A percentile compares a stretch with the other conserved stretches of the same genome.
phyloP scores from a whole-genome alignment of 1,140 invertebrate species.

The Drosophila mayri region DNA sequence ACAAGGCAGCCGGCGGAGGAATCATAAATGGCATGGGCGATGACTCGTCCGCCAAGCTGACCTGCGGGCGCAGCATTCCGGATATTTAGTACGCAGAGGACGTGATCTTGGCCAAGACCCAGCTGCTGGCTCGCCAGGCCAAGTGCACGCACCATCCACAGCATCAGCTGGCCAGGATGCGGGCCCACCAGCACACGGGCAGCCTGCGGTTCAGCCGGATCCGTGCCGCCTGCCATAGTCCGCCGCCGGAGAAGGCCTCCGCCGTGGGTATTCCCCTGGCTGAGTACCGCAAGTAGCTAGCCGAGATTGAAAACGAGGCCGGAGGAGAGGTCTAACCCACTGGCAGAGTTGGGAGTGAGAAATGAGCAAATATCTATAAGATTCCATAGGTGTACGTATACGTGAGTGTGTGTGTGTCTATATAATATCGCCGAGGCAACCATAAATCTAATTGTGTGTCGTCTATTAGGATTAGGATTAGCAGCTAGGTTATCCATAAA shows the following conservation, averaged over 20 bases:
- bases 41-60: constrained; percentile 51
- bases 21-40: constrained; percentile 3
- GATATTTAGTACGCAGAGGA: constrained; percentile 85
- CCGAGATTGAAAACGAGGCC: no score
- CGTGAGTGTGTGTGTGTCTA: constrained; percentile 36
- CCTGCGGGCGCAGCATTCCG: constrained; percentile 72
- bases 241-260: constrained; percentile 50
- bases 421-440: constrained; percentile 22
- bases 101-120: constrained; percentile 80
- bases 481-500: neutral
- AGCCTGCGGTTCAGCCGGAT: constrained; percentile 61
- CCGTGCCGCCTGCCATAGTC: constrained; percentile 77
- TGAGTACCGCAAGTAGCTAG: constrained; percentile 66
- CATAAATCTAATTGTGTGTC: constrained; percentile 27
- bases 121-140: constrained; percentile 59
- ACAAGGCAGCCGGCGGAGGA: constrained; percentile 45
- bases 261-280: constrained; percentile 35
- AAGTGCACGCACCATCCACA: constrained; percentile 70
- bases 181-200: constrained; percentile 46
- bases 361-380: constrained; percentile 42
- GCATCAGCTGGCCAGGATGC: constrained; percentile 60
- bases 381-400: constrained; percentile 43
- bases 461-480: constrained; percentile 19
- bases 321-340: constrained; percentile 27
- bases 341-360: constrained; percentile 27